Evolutionary conservation across 1,140 invertebrate species (phyloP).

Genomic region (Drosophila pectinifera): DNA sequence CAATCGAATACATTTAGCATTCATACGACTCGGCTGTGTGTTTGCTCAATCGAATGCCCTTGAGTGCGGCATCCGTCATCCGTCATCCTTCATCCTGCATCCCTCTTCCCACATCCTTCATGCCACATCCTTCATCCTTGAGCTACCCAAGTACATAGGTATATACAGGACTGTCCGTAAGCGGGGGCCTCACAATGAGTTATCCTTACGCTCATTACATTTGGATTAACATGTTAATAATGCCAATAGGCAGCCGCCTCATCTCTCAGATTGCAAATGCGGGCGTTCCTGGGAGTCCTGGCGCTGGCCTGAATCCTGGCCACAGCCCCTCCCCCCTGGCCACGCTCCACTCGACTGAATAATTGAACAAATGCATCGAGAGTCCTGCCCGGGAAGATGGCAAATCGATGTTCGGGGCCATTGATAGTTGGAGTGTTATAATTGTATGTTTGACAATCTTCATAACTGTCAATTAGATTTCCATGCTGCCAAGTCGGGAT

Average conservation of each 20-base stretch:
- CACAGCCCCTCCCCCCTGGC: background rate
- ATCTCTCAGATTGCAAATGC: conserved; percentile 30
- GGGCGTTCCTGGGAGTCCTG: background rate
- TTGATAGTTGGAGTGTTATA: conserved; percentile 73
- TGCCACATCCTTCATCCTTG: conserved; percentile 1
- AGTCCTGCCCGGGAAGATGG: background rate
- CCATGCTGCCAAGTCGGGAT: conserved; percentile 45
- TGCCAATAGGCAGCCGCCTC: conserved; percentile 32
- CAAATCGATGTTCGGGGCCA: conserved; percentile 61
- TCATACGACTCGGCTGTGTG: conserved; percentile 17
- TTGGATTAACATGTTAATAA: conserved; percentile 83
- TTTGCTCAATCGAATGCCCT: conserved; percentile 21
- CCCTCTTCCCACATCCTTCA: no score
- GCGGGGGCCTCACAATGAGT: conserved; percentile 62
- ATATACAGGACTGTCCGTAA: conserved; percentile 34
- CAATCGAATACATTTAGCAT: conserved; percentile 50
- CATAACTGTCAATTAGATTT: conserved; percentile 83
- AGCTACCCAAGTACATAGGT: no score
- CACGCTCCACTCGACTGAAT: conserved; percentile 45
- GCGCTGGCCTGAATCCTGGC: no score
- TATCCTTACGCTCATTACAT: conserved; percentile 80
- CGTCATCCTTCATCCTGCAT: conserved; percentile 13
- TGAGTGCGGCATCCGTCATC: conserved; percentile 21
- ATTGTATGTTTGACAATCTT: conserved; percentile 83
- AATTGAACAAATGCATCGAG: conserved; percentile 43